phyloP scores from a whole-genome alignment of 2,888 invertebrate genomes.

The Hypena proboscidalis region DNA sequence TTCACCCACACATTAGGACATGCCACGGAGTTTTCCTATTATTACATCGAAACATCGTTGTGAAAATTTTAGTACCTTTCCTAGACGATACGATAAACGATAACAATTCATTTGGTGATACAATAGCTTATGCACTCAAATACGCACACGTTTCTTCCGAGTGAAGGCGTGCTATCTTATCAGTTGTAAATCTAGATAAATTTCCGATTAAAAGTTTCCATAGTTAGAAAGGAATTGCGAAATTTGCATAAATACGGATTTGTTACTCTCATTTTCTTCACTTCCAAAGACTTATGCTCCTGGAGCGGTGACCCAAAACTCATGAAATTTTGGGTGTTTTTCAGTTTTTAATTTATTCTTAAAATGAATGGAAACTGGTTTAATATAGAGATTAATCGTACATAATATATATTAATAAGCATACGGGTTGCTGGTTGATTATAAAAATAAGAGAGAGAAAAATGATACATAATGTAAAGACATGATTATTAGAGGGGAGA shows the following conservation, averaged over 20 bases:
- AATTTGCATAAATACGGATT: conserved; percentile 39
- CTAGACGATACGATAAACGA: conserved; percentile 53
- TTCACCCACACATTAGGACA: conserved; percentile 15
- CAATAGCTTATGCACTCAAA: conserved; percentile 49
- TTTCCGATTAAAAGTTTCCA: conserved; percentile 73
- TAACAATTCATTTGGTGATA: conserved; percentile 42
- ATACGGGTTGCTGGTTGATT: too few relatives aligned
- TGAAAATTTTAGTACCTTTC: conserved; percentile 55
- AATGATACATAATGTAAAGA: too few relatives aligned
- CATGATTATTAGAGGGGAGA: too few relatives aligned
- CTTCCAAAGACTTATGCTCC: too few relatives aligned
- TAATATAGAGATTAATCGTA: too few relatives aligned
- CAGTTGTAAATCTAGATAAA: conserved; percentile 64
- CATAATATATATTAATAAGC: too few relatives aligned
- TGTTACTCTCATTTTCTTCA: too few relatives aligned
- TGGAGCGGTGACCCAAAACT: too few relatives aligned
- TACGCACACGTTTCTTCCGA: conserved; percentile 66
- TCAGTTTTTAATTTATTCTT: too few relatives aligned
- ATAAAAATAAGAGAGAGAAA: too few relatives aligned
- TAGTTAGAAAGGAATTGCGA: conserved; percentile 51
- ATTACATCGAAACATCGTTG: conserved; percentile 26
- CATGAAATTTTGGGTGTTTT: too few relatives aligned
- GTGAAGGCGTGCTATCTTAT: conserved; percentile 74
- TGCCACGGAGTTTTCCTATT: conserved; percentile 2
- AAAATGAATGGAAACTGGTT: too few relatives aligned